A percentile compares a stretch with the other conserved stretches of the same genome.
Conservation (phyloP, 1,140 invertebrate species). For the Bicyclus anynana region DNA sequence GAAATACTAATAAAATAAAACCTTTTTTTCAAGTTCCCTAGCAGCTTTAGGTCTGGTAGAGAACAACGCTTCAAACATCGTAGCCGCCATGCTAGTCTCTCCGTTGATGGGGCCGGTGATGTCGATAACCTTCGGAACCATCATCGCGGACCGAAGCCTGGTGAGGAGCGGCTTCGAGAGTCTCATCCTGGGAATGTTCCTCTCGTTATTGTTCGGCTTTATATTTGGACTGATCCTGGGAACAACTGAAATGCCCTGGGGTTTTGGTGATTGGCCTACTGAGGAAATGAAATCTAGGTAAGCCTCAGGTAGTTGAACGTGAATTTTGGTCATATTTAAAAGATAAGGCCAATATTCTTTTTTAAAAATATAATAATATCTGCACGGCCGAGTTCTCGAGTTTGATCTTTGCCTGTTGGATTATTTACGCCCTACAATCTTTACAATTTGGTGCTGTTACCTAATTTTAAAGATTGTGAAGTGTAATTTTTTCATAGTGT, state of each 20-base stretch:
- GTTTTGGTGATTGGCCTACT: constrained; percentile 87
- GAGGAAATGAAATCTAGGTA: constrained; percentile 88
- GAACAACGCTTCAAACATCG: constrained; percentile 86
- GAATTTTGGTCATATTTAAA: too few species aligned
- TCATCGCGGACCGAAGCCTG: constrained; percentile 84
- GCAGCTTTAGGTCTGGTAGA: constrained; percentile 80
- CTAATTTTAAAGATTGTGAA: too few species aligned
- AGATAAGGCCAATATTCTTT: too few species aligned
- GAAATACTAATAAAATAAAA: too few species aligned
- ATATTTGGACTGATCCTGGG: constrained; percentile 87
- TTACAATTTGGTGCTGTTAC: too few species aligned
- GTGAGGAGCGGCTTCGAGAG: constrained; percentile 82
- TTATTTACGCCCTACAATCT: too few species aligned
- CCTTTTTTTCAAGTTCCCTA: constrained; percentile 63
- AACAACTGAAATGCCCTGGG: constrained; percentile 86
- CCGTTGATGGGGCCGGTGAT: constrained; percentile 93
- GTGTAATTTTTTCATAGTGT: too few species aligned
- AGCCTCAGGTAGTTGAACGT: too few species aligned
- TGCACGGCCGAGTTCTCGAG: too few species aligned
- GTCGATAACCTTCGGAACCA: constrained; percentile 89
- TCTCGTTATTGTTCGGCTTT: constrained; percentile 87
- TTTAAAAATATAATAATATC: too few species aligned
- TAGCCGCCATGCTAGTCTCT: constrained; percentile 92
- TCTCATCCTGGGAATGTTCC: constrained; percentile 82
- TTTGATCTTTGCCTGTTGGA: too few species aligned